Evolutionary conservation across 2,797 vertebrate species (phyloP), one percentile per base, ranked within the genome.

Genomic region (Channa striata): DNA sequence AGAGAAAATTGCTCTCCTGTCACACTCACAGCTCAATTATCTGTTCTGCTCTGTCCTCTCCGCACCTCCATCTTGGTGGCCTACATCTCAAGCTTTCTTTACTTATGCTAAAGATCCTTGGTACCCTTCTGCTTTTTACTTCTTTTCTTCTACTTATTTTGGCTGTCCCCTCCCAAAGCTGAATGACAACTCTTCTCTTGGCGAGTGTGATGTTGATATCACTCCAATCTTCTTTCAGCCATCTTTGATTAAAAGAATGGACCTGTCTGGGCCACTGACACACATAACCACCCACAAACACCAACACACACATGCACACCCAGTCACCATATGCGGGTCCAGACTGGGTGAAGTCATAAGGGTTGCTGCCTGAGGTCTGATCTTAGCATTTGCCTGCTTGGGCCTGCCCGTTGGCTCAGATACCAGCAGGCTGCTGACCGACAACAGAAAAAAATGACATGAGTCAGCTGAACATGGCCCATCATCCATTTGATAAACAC

Each of bases 241-340:
- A 54, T 47, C 23, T 69, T 68, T 78, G 75, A 91, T 82, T 84
- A 84, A 78, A 86, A 81, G 74, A 77, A 25, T 7, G 44, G 53
- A 78, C 68, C 78, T 58, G 75, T 69, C 72, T 69, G 65, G 40
- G 42, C 53, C 37, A 63, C 68, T 60, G 23, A 4, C n/a, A 58
- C 59, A 61, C 63, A 60, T 50, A 58, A 49, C 37, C 17, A 54
- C 50, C 57, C 51, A 51, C 50, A 59, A 53, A 20, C 21, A 36
- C 46, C 13, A 30, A 72, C 57, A 56, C 46, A 58, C 69, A 30
- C 25, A 30, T n/a, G n/a, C n/a, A n/a, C n/a, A n/a, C n/a, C n/a
- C n/a, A n/a, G n/a, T n/a, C n/a, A n/a, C n/a, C n/a, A n/a, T n/a
- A 65, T 49, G 49, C 19, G 14, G 57, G 72, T 19, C 51, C 62